Conservation (phyloP, 2,888 invertebrate genomes). For the Tetragnatha montana region DNA sequence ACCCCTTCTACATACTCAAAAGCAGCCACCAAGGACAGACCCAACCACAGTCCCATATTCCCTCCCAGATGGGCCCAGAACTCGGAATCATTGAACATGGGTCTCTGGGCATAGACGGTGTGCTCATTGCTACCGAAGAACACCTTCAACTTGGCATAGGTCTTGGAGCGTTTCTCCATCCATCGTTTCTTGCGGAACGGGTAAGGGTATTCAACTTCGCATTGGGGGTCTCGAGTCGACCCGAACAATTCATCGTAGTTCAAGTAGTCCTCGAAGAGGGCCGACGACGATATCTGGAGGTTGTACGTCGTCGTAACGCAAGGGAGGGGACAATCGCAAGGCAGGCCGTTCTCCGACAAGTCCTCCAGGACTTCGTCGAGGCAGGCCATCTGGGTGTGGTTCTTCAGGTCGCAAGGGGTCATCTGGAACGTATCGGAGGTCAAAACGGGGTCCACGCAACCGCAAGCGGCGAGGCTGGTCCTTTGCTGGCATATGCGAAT, state of each 20-base stretch:
- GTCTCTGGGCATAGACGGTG: conserved; percentile 12
- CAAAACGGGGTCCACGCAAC: conserved; percentile 46
- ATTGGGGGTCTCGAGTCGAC: not conserved
- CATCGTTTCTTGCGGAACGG: not conserved
- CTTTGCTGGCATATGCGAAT: conserved; percentile 13
- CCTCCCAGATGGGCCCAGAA: conserved; percentile 47
- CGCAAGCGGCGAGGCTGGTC: not conserved
- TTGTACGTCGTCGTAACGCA: conserved; percentile 22
- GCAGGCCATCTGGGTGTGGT: conserved; percentile 12
- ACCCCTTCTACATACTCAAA: conserved; percentile 40
- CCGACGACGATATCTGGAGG: not conserved
- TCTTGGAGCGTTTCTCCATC: not conserved
- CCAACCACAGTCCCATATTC: conserved; percentile 41
- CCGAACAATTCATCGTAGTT: not conserved
- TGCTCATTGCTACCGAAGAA: conserved; percentile 35
- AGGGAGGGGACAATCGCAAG: conserved; percentile 43
- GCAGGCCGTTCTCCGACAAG: not conserved
- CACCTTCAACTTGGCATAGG: conserved; percentile 16
- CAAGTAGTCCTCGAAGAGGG: not conserved
- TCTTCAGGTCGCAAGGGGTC: conserved; percentile 19
- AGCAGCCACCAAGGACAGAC: conserved; percentile 17
- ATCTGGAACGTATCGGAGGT: too few relatives aligned
- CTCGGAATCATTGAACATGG: conserved; percentile 40
- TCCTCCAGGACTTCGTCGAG: conserved; percentile 10
- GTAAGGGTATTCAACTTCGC: not conserved